Base-by-base conservation (phyloP, 2,797 vertebrate genomes). In the Champsocephalus gunnari region DNA sequence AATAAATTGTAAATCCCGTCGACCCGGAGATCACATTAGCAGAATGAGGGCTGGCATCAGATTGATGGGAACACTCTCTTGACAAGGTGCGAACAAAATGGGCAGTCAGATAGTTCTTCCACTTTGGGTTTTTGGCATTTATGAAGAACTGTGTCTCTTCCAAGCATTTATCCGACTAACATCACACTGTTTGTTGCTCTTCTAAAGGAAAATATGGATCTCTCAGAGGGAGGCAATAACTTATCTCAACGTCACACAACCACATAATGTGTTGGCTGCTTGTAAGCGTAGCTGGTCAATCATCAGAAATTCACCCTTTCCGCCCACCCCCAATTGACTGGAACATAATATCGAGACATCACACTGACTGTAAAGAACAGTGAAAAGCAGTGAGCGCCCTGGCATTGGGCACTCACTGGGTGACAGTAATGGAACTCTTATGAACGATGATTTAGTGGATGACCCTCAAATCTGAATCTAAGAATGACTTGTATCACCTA, bases 401-500 rank as follows among this genome's bases (percentile, higher is more conserved):
- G 57, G 71, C 61, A 72, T 74, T 71, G 61, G 72, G 43, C 59
- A n/a, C 69, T 73, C 61, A 54, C 41, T 50, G 28, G 56, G 58
- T 73, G 66, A 65, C 34, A 28, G 65, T 32, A 1, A 8, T 45
- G 24, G 38, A 73, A 61, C 66, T 60, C 38, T 66, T 59, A 16
- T 70, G 66, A 48, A 67, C 38, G 32, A 75, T 66, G 53, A 73
- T 79, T 32, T 57, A 55, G 68, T 54, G 48, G 61, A 47, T 66
- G 71, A 75, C 67, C 58, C 63, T 7, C 28, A 88, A 81, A 75
- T 76, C 13, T 28, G 13, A 64, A 60, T 59, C 5, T 45, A 32
- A 57, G 61, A 73, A 54, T 64, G 2, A 65, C 38, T 75, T 66
- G 0, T 54, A 14, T 28, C 3, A 17, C 60, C 60, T 50, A 12